Base-by-base conservation (phyloP, 23 tunicate species). In the Halocynthia aurantium region DNA sequence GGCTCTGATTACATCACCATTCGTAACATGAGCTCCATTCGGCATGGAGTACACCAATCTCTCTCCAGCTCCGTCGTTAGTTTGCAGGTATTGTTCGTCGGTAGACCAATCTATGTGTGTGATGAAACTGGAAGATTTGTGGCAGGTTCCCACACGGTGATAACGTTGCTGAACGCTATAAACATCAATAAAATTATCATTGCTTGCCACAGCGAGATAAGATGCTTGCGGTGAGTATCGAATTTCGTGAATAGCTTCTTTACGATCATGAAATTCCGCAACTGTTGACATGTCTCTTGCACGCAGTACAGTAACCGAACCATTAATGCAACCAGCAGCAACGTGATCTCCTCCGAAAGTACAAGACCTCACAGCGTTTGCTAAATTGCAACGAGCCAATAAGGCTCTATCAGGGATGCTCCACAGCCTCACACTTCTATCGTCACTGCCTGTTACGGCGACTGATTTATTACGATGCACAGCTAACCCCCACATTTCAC, bases 41-140 rank as follows among this genome's bases (percentile, higher is more conserved):
- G 94, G 98, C 98, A 82, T 89, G 60, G 91, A 80, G 65, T 96
- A 96, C 50, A 96, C 88, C 9, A 96, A 66, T 70, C 96, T 66
- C 69, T 96, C 99, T 8, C 99, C 99, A 57, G 99, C 99, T 51
- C 99, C 99, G 67, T 96, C 99, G 73, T 91, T 85, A 7, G 99
- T 87, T 71, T 91, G 96, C 70, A 96, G 70, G 76, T 85, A 79
- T 31, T 79, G 61, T 22, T 85, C 80, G 64, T 87, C 96, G 18
- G 71, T 61, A 49, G 99, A 96, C 99, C 99, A 96, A 63, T 96
- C 99, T n/a, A 96, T 78, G 77, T 96, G 99, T 51, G 99, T 96
- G 77, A 96, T 90, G 71, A 96, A 96, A 68, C 96, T 90, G 17
- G 96, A 90, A 5, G 99, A 86, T 70, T 96, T 96, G 58, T 84